A percentile compares a stretch with the other conserved stretches of the same genome.
Conservation (phyloP, 2,888 invertebrate genomes). For the Parnassius apollo region DNA sequence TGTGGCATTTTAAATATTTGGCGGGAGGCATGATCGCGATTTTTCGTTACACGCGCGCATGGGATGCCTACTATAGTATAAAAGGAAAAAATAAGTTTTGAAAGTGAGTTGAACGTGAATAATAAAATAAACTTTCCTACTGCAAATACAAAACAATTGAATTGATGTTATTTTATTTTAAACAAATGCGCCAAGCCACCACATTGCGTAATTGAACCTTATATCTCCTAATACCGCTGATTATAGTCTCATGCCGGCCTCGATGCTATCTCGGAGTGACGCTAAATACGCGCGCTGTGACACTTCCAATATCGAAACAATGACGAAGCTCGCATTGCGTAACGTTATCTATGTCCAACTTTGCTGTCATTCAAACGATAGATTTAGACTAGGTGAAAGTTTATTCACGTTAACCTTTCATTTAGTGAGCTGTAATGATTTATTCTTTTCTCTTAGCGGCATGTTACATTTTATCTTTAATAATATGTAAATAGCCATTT, state of each 20-base stretch:
- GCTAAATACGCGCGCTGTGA: conserved; percentile 77
- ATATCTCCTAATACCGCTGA: conserved; percentile 65
- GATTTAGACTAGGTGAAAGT: conserved; percentile 51
- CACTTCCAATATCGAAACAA: conserved; percentile 76
- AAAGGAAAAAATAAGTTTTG: too few relatives aligned
- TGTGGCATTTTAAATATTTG: too few relatives aligned
- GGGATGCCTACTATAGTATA: too few relatives aligned
- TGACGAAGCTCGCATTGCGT: conserved; percentile 68
- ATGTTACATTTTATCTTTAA: conserved; percentile 12
- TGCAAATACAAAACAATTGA: conserved; percentile 6
- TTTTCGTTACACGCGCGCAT: too few relatives aligned
- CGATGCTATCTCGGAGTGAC: conserved; percentile 78
- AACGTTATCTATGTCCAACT: conserved; percentile 66
- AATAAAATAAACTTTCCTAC: too few relatives aligned
- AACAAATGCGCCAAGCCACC: conserved; percentile 33
- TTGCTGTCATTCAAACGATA: conserved; percentile 55
- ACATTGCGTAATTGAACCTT: conserved; percentile 61
- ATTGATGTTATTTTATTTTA: conserved; percentile 36
- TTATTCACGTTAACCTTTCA: conserved; percentile 36
- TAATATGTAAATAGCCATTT: conserved; percentile 15
- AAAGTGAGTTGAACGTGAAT: too few relatives aligned
- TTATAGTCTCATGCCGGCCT: conserved; percentile 48
- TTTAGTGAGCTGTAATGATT: conserved; percentile 25
- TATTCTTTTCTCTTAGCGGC: conserved; percentile 16
- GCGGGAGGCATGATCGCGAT: too few relatives aligned